Percentiles rank a stretch among this genome's conserved stretches.
Conservation (phyloP, 2,888 invertebrate species). For the Hemistola chrysoprasaria region DNA sequence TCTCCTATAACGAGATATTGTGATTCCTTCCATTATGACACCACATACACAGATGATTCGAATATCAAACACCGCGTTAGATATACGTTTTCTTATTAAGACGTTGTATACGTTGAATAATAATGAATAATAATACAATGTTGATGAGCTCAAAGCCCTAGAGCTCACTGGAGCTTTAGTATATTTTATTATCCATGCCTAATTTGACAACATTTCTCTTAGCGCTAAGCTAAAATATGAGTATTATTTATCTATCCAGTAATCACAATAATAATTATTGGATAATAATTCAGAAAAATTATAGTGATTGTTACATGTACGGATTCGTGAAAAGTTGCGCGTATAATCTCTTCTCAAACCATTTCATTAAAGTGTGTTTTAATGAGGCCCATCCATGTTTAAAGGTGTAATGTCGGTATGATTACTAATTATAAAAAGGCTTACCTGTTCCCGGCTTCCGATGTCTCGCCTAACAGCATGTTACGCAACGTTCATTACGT, state of each 20-base stretch:
- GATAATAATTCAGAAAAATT: too few relatives aligned
- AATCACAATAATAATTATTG: too few relatives aligned
- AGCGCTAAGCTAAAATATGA: too few relatives aligned
- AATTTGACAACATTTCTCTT: too few relatives aligned
- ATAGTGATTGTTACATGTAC: too few relatives aligned
- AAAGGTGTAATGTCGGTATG: slow-evolving; percentile 16
- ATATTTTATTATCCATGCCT: too few relatives aligned
- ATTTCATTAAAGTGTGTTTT: slow-evolving; percentile 12
- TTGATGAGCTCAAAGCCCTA: slow-evolving; percentile 25
- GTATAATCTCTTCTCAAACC: too few relatives aligned
- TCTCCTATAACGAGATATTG: slow-evolving; percentile 79
- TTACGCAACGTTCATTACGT: slow-evolving; percentile 51
- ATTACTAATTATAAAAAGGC: slow-evolving; percentile 30
- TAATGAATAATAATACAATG: slow-evolving; percentile 70
- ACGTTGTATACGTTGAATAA: slow-evolving; percentile 64
- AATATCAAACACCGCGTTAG: slow-evolving; percentile 76
- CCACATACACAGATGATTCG: slow-evolving; percentile 71
- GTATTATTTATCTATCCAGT: too few relatives aligned
- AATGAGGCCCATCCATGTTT: slow-evolving; percentile 15
- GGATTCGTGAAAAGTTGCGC: too few relatives aligned
- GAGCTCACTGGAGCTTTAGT: too few relatives aligned
- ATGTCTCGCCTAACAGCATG: slow-evolving; percentile 37
- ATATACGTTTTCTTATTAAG: slow-evolving; percentile 79
- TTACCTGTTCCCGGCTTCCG: slow-evolving; percentile 36
- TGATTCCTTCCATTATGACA: slow-evolving; percentile 75